Evolutionary conservation across 2,888 invertebrate species (phyloP).

Genomic region (Geophilus truncorum): DNA sequence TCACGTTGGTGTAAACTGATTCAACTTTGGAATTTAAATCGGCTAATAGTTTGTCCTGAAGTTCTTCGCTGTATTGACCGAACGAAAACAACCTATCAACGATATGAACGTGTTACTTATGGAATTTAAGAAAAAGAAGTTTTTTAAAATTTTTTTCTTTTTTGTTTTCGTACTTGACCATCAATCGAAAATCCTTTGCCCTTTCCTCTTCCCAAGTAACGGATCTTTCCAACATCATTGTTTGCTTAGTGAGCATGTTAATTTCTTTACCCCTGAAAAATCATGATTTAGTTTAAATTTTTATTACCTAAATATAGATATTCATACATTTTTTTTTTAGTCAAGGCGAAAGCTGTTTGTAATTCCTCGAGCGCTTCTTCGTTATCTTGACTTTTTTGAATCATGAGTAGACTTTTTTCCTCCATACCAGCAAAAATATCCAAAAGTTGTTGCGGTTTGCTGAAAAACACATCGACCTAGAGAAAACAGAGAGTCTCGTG

Average conservation of each 20-base stretch:
- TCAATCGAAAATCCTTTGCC: neutral
- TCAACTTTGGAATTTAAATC: neutral
- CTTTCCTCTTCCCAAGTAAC: neutral
- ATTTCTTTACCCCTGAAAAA: neutral
- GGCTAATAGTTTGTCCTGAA: constrained; percentile 4
- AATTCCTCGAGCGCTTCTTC: constrained; percentile 1
- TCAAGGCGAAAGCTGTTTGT: neutral
- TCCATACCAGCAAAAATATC: constrained; percentile 1
- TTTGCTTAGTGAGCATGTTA: neutral
- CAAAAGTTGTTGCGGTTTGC: neutral
- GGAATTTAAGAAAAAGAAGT: neutral
- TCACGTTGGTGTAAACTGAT: neutral
- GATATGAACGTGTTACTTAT: neutral
- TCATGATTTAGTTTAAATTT: neutral
- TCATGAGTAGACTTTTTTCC: neutral
- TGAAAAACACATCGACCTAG: neutral
- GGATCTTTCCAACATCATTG: neutral
- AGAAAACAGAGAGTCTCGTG: too few relatives aligned
- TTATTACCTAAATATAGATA: neutral
- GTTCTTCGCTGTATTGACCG: constrained; percentile 18
- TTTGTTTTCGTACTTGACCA: neutral
- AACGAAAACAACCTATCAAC: constrained; percentile 29
- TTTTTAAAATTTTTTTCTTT: neutral
- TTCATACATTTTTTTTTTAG: neutral
- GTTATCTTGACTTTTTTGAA: neutral